phyloP scores from a whole-genome alignment of 2,113 vertebrate genomes.

The Pseudolaguvia tuberculata region DNA sequence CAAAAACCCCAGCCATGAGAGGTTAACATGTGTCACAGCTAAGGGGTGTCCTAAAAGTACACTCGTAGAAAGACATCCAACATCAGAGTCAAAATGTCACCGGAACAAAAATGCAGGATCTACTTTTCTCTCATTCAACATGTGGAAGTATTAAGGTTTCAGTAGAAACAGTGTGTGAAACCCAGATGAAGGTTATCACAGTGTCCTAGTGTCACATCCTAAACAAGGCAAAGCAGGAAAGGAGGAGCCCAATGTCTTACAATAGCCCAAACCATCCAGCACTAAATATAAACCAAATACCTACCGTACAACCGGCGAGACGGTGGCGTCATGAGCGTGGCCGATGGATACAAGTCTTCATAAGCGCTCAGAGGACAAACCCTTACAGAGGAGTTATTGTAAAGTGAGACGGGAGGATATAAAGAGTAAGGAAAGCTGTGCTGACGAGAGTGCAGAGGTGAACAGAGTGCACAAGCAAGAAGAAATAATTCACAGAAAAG shows the following conservation, averaged over 20 bases:
- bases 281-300: constrained; percentile 45
- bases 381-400: constrained; percentile 15
- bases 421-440: neutral
- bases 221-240: constrained; percentile 59
- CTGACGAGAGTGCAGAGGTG: neutral
- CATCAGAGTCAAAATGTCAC: neutral
- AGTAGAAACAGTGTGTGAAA: constrained; percentile 16
- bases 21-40: constrained; percentile 37
- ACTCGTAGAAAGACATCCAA: constrained; percentile 16
- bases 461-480: neutral
- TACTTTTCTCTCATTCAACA: neutral
- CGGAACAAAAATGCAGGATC: neutral
- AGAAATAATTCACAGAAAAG: neutral
- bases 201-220: constrained; percentile 57
- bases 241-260: constrained; percentile 49
- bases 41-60: constrained; percentile 31
- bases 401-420: neutral
- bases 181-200: constrained; percentile 9
- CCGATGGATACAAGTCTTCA: neutral
- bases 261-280: constrained; percentile 52
- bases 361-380: constrained; percentile 3
- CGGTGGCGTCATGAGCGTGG: neutral
- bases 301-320: neutral
- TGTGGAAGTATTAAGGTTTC: constrained; percentile 26
- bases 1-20: constrained; percentile 14